These are phyloP conservation scores for Anhinga anhinga DNA, from an alignment of 2,113 vertebrate genomes.

Conservation along the genomic window DNA sequence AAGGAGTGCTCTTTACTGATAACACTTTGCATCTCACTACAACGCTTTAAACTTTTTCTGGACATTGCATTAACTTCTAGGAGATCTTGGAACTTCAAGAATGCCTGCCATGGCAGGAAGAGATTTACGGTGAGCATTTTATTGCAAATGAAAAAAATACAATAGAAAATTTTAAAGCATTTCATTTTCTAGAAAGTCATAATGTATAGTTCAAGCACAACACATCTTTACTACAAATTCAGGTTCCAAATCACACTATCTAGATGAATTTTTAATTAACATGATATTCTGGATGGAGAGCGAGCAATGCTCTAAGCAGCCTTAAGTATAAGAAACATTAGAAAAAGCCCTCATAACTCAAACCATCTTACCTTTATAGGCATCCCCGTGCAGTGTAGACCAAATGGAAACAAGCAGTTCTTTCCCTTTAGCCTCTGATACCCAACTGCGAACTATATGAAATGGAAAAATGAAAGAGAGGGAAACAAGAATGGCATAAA, in stretches of 20 bases:
- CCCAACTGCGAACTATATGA: conserved; percentile 84
- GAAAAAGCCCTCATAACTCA: neutral
- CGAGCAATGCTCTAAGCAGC: neutral
- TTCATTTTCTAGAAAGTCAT: neutral
- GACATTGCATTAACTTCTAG: neutral
- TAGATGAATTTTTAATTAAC: neutral
- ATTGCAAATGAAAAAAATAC: neutral
- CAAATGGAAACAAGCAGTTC: conserved; percentile 92
- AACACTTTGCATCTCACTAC: neutral
- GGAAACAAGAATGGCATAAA: neutral
- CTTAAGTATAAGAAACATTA: neutral
- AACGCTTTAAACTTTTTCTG: neutral
- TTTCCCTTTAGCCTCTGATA: conserved; percentile 93
- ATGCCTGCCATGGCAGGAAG: neutral
- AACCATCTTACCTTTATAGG: conserved; percentile 90
- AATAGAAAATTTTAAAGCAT: neutral
- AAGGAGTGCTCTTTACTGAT: neutral
- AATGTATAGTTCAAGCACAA: neutral
- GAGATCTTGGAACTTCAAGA: neutral
- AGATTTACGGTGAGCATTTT: neutral
- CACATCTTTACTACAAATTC: neutral
- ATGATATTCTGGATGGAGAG: neutral
- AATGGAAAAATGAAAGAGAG: neutral
- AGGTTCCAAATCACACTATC: neutral
- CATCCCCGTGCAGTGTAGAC: conserved; percentile 98